Conservation (phyloP, 2,797 vertebrate species). For the Esox lucius region DNA sequence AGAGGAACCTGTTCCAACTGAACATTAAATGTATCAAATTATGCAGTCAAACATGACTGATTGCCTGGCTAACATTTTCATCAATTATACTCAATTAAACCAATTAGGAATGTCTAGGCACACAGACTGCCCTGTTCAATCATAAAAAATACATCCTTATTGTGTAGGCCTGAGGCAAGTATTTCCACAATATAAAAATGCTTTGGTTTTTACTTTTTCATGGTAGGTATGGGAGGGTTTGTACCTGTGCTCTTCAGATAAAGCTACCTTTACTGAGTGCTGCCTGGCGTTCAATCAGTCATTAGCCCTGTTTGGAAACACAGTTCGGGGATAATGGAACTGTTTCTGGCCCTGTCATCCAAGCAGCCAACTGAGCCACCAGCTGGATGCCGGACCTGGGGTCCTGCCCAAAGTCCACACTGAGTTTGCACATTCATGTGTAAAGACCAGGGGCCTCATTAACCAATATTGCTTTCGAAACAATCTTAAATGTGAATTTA, state of each 20-base stretch:
- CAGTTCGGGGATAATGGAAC: neutral
- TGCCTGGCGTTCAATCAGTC: neutral
- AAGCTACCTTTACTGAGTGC: neutral
- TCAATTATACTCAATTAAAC: constrained; percentile 69
- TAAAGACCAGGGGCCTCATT: neutral
- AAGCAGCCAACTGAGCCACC: constrained; percentile 42
- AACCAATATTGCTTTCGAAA: too few relatives aligned
- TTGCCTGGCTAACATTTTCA: constrained; percentile 55
- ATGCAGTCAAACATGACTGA: constrained; percentile 62
- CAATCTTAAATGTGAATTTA: too few relatives aligned
- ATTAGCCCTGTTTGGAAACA: neutral
- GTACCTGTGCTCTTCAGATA: neutral
- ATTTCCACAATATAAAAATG: neutral
- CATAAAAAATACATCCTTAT: constrained; percentile 23
- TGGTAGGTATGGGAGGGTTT: neutral
- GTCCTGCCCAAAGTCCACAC: constrained; percentile 7
- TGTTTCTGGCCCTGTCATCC: neutral
- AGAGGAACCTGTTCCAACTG: constrained; percentile 36
- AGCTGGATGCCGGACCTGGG: constrained; percentile 44
- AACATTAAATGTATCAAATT: constrained; percentile 60
- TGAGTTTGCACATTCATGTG: neutral
- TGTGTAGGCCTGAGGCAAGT: neutral
- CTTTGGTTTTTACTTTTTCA: neutral
- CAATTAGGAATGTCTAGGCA: constrained; percentile 38
- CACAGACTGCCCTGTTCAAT: constrained; percentile 35